Evolutionary conservation across 2,113 vertebrate species (phyloP).

Genomic region (Osmerus mordax): DNA sequence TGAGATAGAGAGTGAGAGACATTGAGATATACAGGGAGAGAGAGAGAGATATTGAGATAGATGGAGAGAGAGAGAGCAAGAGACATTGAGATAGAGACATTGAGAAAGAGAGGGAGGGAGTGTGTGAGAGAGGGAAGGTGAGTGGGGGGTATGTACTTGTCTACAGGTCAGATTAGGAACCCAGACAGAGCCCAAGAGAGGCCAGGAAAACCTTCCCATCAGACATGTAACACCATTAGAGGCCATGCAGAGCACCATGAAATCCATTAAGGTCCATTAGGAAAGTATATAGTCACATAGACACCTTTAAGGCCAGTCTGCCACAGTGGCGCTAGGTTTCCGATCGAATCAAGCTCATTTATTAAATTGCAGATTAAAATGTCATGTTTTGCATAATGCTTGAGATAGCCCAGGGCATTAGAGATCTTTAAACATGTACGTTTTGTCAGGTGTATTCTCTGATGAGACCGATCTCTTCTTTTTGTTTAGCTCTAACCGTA

Average conservation of each 20-base stretch:
- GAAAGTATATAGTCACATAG: slow-evolving; percentile 59
- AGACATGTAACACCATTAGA: slow-evolving; percentile 72
- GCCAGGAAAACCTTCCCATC: slow-evolving; percentile 57
- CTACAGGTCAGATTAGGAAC: slow-evolving; percentile 61
- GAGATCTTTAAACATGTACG: neutral
- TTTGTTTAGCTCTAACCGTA: too few relatives aligned
- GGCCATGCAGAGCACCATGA: slow-evolving; percentile 58
- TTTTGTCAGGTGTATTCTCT: neutral
- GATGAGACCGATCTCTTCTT: neutral
- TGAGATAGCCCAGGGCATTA: neutral
- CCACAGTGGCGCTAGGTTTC: slow-evolving; percentile 66
- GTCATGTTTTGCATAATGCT: slow-evolving; percentile 16
- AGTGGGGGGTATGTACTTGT: slow-evolving; percentile 40
- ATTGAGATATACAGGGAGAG: slow-evolving; percentile 25
- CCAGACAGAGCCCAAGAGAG: slow-evolving; percentile 53
- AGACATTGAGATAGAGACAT: neutral
- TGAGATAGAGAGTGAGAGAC: slow-evolving; percentile 14
- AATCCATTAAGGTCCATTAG: slow-evolving; percentile 77
- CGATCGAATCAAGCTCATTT: slow-evolving; percentile 55
- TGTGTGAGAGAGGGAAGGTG: neutral
- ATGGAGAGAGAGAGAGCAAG: neutral
- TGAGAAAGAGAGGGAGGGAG: too few relatives aligned
- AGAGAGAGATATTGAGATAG: neutral
- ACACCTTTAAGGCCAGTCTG: slow-evolving; percentile 67
- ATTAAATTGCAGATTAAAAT: slow-evolving; percentile 37